A percentile compares a stretch with the other conserved stretches of the same genome.
Evolutionary conservation across 2,888 invertebrate species (phyloP).

Genomic region (Agrochola lychnidis): DNA sequence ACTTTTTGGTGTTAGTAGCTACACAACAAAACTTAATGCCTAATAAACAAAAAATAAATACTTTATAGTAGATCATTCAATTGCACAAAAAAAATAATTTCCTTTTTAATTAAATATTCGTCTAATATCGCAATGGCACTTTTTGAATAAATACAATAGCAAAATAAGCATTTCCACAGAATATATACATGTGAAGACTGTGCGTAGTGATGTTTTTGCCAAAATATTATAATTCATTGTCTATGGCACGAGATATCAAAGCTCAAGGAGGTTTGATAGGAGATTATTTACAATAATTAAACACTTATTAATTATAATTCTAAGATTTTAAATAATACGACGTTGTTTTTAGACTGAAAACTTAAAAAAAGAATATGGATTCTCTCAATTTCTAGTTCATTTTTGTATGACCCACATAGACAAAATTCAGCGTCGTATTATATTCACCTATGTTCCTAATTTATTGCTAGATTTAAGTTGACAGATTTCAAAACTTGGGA

Average conservation of each 20-base stretch:
- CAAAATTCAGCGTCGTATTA: slow-evolving; percentile 36
- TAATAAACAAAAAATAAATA: slow-evolving; percentile 80
- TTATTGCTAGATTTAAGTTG: slow-evolving; percentile 53
- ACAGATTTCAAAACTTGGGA: slow-evolving; percentile 74
- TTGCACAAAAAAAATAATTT: slow-evolving; percentile 79
- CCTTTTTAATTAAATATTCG: slow-evolving; percentile 54
- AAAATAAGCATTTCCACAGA: slow-evolving; percentile 80
- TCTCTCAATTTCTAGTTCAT: slow-evolving; percentile 4
- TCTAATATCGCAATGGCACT: slow-evolving; percentile 83
- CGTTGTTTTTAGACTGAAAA: slow-evolving; percentile 19
- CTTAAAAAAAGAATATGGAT: background rate
- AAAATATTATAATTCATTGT: slow-evolving; percentile 73
- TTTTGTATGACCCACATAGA: background rate
- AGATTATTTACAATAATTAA: slow-evolving; percentile 81
- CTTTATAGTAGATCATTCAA: slow-evolving; percentile 82
- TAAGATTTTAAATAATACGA: slow-evolving; percentile 62
- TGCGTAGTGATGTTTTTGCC: slow-evolving; percentile 71
- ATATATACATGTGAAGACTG: slow-evolving; percentile 72
- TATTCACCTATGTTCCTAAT: slow-evolving; percentile 40
- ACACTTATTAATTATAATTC: slow-evolving; percentile 58
- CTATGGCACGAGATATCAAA: slow-evolving; percentile 87
- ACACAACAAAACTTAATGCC: slow-evolving; percentile 79
- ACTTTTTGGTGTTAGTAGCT: slow-evolving; percentile 90
- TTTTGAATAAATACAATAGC: slow-evolving; percentile 82
- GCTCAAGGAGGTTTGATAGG: slow-evolving; percentile 77